Evolutionary conservation across 2,113 vertebrate genomes (phyloP).

Genomic region (Semicossyphus pulcher): DNA sequence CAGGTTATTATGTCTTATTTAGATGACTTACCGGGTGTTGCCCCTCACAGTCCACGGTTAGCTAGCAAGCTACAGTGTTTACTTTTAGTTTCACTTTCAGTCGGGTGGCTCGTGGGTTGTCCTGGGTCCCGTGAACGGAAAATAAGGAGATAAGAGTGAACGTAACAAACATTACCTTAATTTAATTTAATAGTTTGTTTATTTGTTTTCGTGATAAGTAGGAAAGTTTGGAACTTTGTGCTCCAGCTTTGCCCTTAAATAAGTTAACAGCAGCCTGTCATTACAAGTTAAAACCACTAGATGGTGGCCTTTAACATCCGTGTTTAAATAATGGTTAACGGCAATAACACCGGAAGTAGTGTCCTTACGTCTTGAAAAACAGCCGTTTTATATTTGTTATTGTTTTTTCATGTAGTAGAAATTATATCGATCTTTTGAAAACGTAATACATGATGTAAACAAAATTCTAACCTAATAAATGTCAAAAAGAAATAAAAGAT

Average conservation of each 20-base stretch:
- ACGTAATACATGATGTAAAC: too few relatives aligned
- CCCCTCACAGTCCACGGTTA: neutral
- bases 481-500: too few relatives aligned
- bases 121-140: rapidly evolving
- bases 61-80: neutral
- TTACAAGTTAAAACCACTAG: neutral
- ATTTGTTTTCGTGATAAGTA: too few relatives aligned
- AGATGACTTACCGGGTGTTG: neutral
- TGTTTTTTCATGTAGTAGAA: too few relatives aligned
- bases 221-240: neutral
- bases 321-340: too few relatives aligned
- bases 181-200: neutral
- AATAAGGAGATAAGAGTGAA: neutral
- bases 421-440: too few relatives aligned
- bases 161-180: rapidly evolving
- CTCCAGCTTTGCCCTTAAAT: neutral
- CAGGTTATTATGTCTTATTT: rapidly evolving
- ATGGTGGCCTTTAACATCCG: conserved; percentile 6
- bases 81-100: conserved; percentile 55
- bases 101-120: rapidly evolving
- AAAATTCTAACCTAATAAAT: too few relatives aligned
- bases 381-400: too few relatives aligned
- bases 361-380: too few relatives aligned
- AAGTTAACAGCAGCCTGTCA: rapidly evolving
- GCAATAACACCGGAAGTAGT: too few relatives aligned